Evolutionary conservation across 2,797 vertebrate species (phyloP), one percentile per base, ranked within the genome.

Genomic region (Cyclopterus lumpus): DNA sequence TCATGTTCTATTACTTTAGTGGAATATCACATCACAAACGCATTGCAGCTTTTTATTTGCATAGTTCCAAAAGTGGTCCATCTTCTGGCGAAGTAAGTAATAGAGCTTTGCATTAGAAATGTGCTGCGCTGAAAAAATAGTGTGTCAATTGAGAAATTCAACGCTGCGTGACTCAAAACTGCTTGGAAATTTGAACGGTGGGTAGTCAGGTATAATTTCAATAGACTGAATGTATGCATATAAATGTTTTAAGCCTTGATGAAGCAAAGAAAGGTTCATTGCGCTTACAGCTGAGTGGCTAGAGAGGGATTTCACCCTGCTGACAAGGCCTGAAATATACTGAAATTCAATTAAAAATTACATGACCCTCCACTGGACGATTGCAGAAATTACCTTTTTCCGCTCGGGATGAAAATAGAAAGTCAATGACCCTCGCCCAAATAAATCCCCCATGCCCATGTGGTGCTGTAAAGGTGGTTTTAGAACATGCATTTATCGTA

Each of bases 181-280:
- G 71, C 73, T 20, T 75, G 26, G 48, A 81, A 75, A 85, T 73
- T 58, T 82, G 69, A 88, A 79, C 36, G 8, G 77, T 59, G 65
- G 46, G 71, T 67, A 30, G 71, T 58, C 59, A 77, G 71, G 76
- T 89, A 55, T 60, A 26, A 83, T 84, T 79, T 69, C 60, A 86
- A 87, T 36, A 65, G 80, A 62, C 44, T 34, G 44, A 73, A 77
- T 68, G 68, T 82, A 81, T 77, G 85, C 61, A 71, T 80, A 83
- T 83, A 86, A 77, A 88, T 86, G 89, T 90, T 87, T 90, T 64
- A 88, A 82, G 63, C 57, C 55, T 82, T 88, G 72, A 91, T 90
- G 81, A 80, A 80, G 59, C 62, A 22, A 20, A 70, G 62, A 81
- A 82, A 84, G 34, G 64, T 86, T 83, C 46, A 71, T 61, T 76